These are phyloP conservation scores for Ectropis grisescens DNA, from an alignment of 1,140 invertebrate species.

Conservation along the genomic window DNA sequence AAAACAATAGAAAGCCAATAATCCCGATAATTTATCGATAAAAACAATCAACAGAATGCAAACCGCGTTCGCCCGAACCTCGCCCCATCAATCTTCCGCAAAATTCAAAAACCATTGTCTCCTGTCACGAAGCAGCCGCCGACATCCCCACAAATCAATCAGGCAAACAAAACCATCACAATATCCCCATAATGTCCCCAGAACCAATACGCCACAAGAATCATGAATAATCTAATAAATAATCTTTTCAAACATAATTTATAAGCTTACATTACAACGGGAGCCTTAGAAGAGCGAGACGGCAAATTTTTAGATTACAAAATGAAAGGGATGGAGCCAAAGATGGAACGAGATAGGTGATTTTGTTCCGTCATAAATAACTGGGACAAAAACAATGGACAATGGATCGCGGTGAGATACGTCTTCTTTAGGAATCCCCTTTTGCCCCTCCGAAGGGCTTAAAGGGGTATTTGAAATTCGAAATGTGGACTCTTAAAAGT, in stretches of 20 bases:
- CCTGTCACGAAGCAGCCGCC: conserved; percentile 4
- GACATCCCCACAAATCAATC: conserved; percentile 52
- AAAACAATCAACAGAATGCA: too few species aligned
- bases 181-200: conserved; percentile 51
- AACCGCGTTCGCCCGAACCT: too few species aligned
- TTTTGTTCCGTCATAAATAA: conserved; percentile 64
- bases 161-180: conserved; percentile 21
- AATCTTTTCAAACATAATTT: conserved; percentile 63
- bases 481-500: conserved; percentile 24
- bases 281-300: conserved; percentile 35
- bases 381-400: conserved; percentile 65
- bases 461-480: conserved; percentile 12
- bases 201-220: conserved; percentile 58
- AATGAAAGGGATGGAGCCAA: conserved; percentile 31
- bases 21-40: too few species aligned
- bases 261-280: conserved; percentile 56
- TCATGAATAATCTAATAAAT: conserved; percentile 69
- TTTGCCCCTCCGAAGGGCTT: conserved; percentile 11
- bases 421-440: conserved; percentile 55
- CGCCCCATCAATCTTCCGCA: neutral
- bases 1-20: too few species aligned
- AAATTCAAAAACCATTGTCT: conserved; percentile 32
- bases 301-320: conserved; percentile 11
- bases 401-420: conserved; percentile 63
- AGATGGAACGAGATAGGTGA: conserved; percentile 21